Base-by-base conservation (phyloP, 2,113 vertebrate genomes). In the Baryphthengus martii region DNA sequence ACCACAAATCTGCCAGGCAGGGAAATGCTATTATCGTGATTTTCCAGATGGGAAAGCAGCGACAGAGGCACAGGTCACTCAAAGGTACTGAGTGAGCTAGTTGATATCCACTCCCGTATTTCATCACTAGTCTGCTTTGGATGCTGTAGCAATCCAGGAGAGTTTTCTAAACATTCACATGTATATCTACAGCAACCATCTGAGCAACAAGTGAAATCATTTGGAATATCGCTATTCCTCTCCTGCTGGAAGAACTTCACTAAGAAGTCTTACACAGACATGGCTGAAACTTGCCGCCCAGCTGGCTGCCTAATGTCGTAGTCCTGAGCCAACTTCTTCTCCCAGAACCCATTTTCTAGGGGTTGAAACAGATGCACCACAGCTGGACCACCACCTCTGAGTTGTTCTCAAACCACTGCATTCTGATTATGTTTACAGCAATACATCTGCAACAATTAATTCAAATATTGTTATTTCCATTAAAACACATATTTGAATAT, bases 361-460 rank as follows among this genome's bases (percentile, higher is more conserved):
- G 95, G 80, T 95, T 5, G 0, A 87, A 89, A 95, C 95, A 96
- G 95, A 95, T 96, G 96, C 47, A 72, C 29, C 91, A 65, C 95
- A 97, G 86, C 95, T 97, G 96, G 96, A 97, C 95, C 96, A 96
- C 91, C 91, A 50, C 74, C 94, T 89, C 91, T 6, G 61, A 87
- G 91, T 44, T 95, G 95, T 87, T 95, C 93, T 93, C 93, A 94
- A 82, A 92, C 80, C 86, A 82, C 86, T 97, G 91, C 33, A 91
- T 95, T 78, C 52, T 95, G 89, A 94, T 94, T 90, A 84, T 96
- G 94, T 97, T 96, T 96, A 97, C 86, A 96, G 61, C 84, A 91
- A 55, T 63, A 93, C 93, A 95, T 95, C 93, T 95, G 94, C 86
- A 94, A 89, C 56, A 80, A 85, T 87, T 90, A 93, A 89, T 92